These are phyloP conservation scores for Holothuria leucospilota DNA, from an alignment of 53 echinoderm and acorn worm species.

Conservation along the genomic window DNA sequence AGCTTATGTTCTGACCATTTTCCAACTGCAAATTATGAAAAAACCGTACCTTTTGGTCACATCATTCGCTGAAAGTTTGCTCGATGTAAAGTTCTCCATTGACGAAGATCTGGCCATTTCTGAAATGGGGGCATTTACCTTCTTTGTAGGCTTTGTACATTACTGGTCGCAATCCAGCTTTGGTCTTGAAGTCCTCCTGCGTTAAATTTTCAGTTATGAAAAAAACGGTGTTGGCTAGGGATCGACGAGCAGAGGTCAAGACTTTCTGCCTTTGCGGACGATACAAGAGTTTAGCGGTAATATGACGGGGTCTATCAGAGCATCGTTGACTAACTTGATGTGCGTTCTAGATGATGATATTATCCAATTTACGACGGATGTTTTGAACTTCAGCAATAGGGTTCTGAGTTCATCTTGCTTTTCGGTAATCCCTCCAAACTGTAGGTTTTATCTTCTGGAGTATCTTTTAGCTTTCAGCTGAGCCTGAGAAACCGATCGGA, in stretches of 20 bases:
- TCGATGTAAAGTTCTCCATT: slow-evolving; percentile 4
- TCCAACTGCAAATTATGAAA: too few species aligned
- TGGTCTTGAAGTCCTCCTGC: not conserved
- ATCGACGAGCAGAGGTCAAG: too few species aligned
- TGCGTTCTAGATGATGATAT: not conserved
- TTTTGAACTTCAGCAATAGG: not conserved
- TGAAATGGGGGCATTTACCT: not conserved
- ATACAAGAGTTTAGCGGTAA: not conserved
- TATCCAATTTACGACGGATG: not conserved
- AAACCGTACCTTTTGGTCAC: too few species aligned
- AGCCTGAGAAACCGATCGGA: not conserved
- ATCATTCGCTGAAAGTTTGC: too few species aligned
- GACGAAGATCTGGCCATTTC: not conserved
- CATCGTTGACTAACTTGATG: not conserved
- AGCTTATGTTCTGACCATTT: too few species aligned
- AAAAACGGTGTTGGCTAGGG: too few species aligned
- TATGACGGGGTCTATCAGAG: not conserved
- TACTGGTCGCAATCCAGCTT: not conserved
- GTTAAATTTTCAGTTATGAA: slow-evolving; percentile 2
- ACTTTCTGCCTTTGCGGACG: not conserved
- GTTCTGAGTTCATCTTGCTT: not conserved
- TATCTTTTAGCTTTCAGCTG: slow-evolving; percentile 20
- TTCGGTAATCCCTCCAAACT: slow-evolving; percentile 5
- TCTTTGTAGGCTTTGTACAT: not conserved
- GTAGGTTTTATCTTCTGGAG: slow-evolving; percentile 4